Base-by-base conservation (phyloP, 2,797 vertebrate species). In the Poecilia gillii region DNA sequence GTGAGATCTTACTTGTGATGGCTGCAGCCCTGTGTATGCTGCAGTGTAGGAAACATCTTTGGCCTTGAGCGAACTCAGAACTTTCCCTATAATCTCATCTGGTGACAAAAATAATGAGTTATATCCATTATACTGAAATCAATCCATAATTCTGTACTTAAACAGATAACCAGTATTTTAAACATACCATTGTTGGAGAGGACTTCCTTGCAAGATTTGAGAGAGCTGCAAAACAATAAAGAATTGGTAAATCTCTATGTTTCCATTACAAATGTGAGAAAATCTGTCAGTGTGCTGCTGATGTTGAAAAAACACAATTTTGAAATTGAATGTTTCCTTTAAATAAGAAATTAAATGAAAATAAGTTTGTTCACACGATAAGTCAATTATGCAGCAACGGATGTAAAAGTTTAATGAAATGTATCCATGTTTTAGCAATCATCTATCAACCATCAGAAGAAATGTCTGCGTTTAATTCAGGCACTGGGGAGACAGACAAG, bases 31-130 rank as follows among this genome's bases (percentile, higher is more conserved):
- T 0, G 97, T 98, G 90, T 97, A 97, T 14, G 97, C 90, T 0
- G 96, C 97, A 0, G 94, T 97, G 83, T 97, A 98, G 0, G 94
- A 95, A 39, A 97, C 84, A 0, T 91, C 93, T 87, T 95, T 96
- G 0, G 88, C 89, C 87, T 95, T 95, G 88, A 97, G 92, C 4
- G 84, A 85, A 78, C 86, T 93, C 81, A 97, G 84, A 87, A 97
- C 97, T 53, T 96, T 92, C 43, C 97, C 97, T 18, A 99, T 95
- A 49, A 96, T 88, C 66, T 96, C 93, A 95, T 98, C 97, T 98
- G 89, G 73, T 59, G 62, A 85, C 62, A 84, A 79, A 88, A 1
- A 6, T 70, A 3, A 59, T 9, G 11, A 81, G n/a, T 76, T 72
- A 68, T 11, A 71, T 28, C 62, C 1, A 13, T 12, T 4, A 57